Evolutionary conservation across 2,113 vertebrate genomes (phyloP), one percentile per base, ranked within the genome.

Genomic region (Ceratotherium simum): DNA sequence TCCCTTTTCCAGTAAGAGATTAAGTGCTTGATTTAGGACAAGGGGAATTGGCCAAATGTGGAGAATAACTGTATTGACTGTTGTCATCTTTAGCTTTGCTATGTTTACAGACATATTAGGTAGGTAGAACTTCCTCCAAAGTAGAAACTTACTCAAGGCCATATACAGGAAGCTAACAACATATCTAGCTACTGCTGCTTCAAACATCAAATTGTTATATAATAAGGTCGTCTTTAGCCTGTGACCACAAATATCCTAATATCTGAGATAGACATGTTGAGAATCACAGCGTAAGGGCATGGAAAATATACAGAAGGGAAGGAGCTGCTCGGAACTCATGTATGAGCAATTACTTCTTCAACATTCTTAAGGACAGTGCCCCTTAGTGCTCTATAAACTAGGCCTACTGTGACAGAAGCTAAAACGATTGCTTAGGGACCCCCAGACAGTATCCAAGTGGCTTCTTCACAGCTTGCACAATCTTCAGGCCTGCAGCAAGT

Each of bases 361-460:
- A 62, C 54, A 93, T 82, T 97, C 85, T 81, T 91, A 85, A 96
- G 67, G 85, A 81, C 72, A 79, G 87, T 31, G 73, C 5, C 46
- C 75, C 91, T 92, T 27, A 39, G 39, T 62, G 87, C n/a, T 88
- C 54, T 84, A 33, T 72, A 72, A 95, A 95, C 54, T 48, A 95
- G 65, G n/a, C 91, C 89, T 95, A 25, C 88, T 85, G 54, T 54
- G 85, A 96, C 13, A 0, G 46, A 97, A 88, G 48, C 62, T 81
- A 46, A 93, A 88, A 96, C 54, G 73, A 95, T 91, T 97, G 83
- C 39, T 90, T 65, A 72, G 73, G 70, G 92, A 95, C 51, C 25
- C 5, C 83, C 82, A 97, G 81, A 94, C 79, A 70, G 51, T 81
- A 88, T 72, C 87, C 87, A 85, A 81, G 76, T 72, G 70, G 36